Conservation (phyloP, 2,888 invertebrate genomes). For the Ectemnius continuus region DNA sequence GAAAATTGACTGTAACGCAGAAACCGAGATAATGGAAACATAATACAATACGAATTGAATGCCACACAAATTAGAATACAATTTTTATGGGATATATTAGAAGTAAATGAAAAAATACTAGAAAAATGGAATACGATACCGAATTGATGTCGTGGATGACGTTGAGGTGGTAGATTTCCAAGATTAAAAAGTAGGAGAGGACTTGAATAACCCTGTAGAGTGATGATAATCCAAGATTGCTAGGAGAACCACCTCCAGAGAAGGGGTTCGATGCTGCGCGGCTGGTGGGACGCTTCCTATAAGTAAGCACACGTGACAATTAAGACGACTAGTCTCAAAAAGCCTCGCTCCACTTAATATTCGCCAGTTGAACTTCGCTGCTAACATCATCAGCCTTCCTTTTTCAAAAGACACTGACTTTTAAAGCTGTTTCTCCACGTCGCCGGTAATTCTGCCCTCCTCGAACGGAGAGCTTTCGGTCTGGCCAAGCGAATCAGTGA, state of each 20-base stretch:
- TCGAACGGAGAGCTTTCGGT: constrained; percentile 4
- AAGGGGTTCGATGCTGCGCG: constrained; percentile 22
- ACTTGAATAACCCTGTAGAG: constrained; percentile 1
- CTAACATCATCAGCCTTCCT: no score
- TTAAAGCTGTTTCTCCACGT: background rate
- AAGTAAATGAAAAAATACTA: no score
- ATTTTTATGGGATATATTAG: no score
- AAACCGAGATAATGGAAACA: no score
- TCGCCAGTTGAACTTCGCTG: constrained; percentile 25
- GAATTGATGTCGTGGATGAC: no score
- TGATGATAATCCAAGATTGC: background rate
- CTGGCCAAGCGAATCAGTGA: background rate
- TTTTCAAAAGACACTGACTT: no score
- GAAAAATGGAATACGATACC: no score
- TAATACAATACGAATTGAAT: no score
- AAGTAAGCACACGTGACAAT: constrained; percentile 74
- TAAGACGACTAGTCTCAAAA: constrained; percentile 74
- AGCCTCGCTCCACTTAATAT: constrained; percentile 63
- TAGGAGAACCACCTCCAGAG: background rate
- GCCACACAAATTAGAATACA: no score
- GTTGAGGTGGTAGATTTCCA: no score
- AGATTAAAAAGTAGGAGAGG: no score
- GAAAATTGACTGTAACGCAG: no score
- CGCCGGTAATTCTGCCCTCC: background rate
- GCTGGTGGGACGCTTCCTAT: constrained; percentile 66